Evolutionary conservation across 2,888 invertebrate genomes (phyloP).

Genomic region (Arctia plantaginis): DNA sequence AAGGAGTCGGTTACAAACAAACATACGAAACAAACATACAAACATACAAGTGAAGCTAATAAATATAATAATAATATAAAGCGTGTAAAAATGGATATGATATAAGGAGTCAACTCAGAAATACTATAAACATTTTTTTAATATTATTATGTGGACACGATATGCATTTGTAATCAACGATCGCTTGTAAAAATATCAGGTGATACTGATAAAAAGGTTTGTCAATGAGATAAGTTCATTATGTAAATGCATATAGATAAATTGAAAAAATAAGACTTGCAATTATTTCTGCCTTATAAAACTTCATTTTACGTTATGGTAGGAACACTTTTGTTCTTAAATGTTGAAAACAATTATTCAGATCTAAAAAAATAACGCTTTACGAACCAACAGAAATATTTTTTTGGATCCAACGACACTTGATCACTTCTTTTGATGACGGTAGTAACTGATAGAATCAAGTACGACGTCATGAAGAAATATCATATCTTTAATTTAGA

Average conservation of each 20-base stretch:
- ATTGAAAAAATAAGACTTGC: background rate
- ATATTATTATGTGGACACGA: background rate
- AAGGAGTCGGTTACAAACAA: no score
- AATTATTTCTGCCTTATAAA: background rate
- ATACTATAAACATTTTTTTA: background rate
- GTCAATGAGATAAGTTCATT: constrained; percentile 2
- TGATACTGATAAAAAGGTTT: constrained; percentile 13
- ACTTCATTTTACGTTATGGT: background rate
- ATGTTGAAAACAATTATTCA: background rate
- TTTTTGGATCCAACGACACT: no score
- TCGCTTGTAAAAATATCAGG: constrained; percentile 9
- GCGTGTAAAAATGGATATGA: background rate
- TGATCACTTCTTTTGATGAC: no score
- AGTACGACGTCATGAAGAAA: no score
- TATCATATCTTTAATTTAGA: no score
- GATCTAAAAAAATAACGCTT: no score
- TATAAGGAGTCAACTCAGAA: background rate
- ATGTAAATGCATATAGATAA: constrained; percentile 1
- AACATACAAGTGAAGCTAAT: no score
- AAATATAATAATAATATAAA: background rate
- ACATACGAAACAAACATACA: no score
- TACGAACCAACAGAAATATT: no score
- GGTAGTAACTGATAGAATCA: no score
- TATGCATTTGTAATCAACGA: constrained; percentile 4
- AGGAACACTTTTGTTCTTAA: background rate